Base-by-base conservation (phyloP, 1,140 invertebrate species). In the Panulirus ornatus region DNA sequence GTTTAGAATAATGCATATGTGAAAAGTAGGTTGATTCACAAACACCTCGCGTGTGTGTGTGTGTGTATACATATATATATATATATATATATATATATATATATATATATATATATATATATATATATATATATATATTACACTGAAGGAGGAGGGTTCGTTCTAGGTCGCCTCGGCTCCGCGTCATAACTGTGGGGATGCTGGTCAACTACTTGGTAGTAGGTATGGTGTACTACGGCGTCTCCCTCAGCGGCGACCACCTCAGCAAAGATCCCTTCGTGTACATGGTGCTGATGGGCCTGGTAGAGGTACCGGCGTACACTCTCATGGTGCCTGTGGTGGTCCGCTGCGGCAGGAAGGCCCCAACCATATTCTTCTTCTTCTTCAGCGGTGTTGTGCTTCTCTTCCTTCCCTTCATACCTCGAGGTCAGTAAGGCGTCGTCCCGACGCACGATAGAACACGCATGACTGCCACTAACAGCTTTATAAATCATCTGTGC, bases 231-330 rank as follows among this genome's bases (percentile, higher is more conserved):
- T 97, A 97, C 93, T 97, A 97, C 92, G 97, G 97, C 0, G 93
- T 97, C 1, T 97, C 97, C 0, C 96, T 97, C 95, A 97, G 96
- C 92, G 96, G 96, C 2, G 96, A 95, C 42, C 96, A 96, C 34
- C 75, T 88, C 36, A 88, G 81, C 36, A 27, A 30, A 11, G 47
- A 92, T 38, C 75, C 75, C n/a, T 92, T 88, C 71, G 36, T 88
- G 14, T 82, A 75, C 34, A 82, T 91, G 47, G 85, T 92, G 44
- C 71, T 92, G 22, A 71, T 42, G 47, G 91, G 91, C 6, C 30
- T 92, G n/a, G 76, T 92, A 16, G 92, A 92, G 83, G 83, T 92
- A 0, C 91, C 91, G 3, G 91, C 92, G 19, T 91, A 91, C 78
- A 79, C 89, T 11, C 14, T 92, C 6, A 71, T 71, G 51, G 40